phyloP scores from a whole-genome alignment of 2,113 vertebrate genomes.

The Rousettus leschenaultii region DNA sequence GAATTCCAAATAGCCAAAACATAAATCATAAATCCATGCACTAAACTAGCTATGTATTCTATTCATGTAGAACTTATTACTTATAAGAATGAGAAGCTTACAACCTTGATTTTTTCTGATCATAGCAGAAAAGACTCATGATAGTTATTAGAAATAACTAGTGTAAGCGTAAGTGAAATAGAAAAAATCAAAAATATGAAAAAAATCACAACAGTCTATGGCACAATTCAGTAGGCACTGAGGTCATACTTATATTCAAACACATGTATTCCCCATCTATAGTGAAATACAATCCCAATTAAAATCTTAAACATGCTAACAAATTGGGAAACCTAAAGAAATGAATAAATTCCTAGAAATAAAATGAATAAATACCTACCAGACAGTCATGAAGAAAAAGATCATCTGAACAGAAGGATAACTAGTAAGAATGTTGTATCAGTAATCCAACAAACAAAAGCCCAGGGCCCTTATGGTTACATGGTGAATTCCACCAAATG shows the following conservation, averaged over 20 bases:
- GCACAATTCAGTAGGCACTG: neutral
- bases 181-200: neutral
- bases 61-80: neutral
- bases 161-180: neutral
- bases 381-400: neutral
- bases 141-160: neutral
- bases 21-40: neutral
- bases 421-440: too few relatives aligned
- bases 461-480: too few relatives aligned
- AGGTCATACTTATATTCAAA: neutral
- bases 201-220: neutral
- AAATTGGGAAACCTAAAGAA: neutral
- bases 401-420: neutral
- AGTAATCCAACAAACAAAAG: too few relatives aligned
- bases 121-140: neutral
- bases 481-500: too few relatives aligned
- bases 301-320: neutral
- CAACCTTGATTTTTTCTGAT: neutral
- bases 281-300: neutral
- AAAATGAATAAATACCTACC: too few relatives aligned
- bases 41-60: neutral
- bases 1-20: neutral
- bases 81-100: neutral
- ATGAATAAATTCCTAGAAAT: neutral
- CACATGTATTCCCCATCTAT: neutral